Evolutionary conservation across 2,888 invertebrate species (phyloP), one percentile per base, ranked within the genome.

Genomic region (Argyra leucocephala): DNA sequence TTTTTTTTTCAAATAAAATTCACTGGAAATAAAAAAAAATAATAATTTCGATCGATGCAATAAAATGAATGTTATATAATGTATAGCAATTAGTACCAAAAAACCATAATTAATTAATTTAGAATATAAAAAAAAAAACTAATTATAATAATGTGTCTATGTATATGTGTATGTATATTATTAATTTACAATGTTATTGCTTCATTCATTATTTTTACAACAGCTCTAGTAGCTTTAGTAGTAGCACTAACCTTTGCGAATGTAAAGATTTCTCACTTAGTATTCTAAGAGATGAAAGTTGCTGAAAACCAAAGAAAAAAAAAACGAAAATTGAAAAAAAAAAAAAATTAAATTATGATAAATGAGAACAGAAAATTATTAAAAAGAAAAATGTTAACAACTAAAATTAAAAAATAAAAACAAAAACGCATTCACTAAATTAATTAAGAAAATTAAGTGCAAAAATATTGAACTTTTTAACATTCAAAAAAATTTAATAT

Each of bases 271-370:
- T 78, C 75, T 78, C 78, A 73, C 75, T 76, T 73, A 77, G 23
- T 24, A 59, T 72, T 78, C 75, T 79, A 48, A 48, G 48, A 77
- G 77, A 74, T 75, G 78, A 74, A 72, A 76, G 78, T 79, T 78
- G 79, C 80, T 80, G 80, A 77, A 78, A 79, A 75, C 78, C 78
- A 77, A 76, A 75, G 76, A 66, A 67, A 70, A 69, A 68, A 69
- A 67, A 63, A 66, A 63, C 66, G 68, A 64, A 67, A 69, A 69
- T 64, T 67, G 64, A 68, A 69, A 68, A 66, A 65, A 66, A 67
- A 69, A 65, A 58, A 63, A 66, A 64, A 65, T 66, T 67, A 69
- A 57, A 65, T 63, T 57, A 61, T 63, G n/a, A 60, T 57, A 36
- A 18, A 36, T 61, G 61, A 36, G 22, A 59, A 59, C 23, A 15